Percentiles rank a stretch among this genome's conserved stretches.
These are phyloP conservation scores for Tetragonula clypearis DNA, from an alignment of 1,140 invertebrate species.

Conservation along the genomic window DNA sequence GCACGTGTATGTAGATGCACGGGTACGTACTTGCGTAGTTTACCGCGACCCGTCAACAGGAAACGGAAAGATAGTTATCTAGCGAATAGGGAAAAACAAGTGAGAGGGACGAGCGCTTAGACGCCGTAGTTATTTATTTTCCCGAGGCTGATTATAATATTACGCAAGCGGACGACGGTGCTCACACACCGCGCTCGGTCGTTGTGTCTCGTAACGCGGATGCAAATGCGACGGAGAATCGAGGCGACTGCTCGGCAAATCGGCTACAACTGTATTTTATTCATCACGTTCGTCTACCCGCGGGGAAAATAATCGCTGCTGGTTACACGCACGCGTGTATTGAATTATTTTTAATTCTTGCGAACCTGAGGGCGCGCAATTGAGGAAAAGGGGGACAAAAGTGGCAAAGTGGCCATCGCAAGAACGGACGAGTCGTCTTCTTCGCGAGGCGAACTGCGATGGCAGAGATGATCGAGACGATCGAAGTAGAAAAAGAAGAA, in stretches of 20 bases:
- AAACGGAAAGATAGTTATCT: slow-evolving; percentile 76
- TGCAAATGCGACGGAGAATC: slow-evolving; percentile 70
- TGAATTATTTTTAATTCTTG: no score
- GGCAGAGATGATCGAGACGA: no score
- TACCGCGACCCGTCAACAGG: slow-evolving; percentile 71
- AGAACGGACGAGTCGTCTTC: no score
- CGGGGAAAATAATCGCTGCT: not conserved
- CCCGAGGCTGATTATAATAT: slow-evolving; percentile 74
- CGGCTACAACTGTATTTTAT: slow-evolving; percentile 70
- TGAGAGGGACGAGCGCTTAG: slow-evolving; percentile 44
- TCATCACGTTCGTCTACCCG: slow-evolving; percentile 61
- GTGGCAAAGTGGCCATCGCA: no score
- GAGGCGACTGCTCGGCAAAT: slow-evolving; percentile 64
- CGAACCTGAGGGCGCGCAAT: no score
- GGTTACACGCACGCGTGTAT: no score
- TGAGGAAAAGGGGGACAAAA: no score
- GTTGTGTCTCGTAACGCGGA: slow-evolving; percentile 65
- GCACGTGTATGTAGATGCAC: slow-evolving; percentile 8
- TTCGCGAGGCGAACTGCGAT: no score
- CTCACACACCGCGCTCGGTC: not conserved
- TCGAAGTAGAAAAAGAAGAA: no score
- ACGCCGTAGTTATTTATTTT: slow-evolving; percentile 75
- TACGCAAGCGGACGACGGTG: slow-evolving; percentile 69
- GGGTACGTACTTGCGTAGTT: slow-evolving; percentile 46
- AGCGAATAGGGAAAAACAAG: slow-evolving; percentile 50